A percentile compares a stretch with the other conserved stretches of the same genome.
These are phyloP conservation scores for Myotis myotis DNA, from an alignment of 2,797 vertebrate species.

Conservation along the genomic window DNA sequence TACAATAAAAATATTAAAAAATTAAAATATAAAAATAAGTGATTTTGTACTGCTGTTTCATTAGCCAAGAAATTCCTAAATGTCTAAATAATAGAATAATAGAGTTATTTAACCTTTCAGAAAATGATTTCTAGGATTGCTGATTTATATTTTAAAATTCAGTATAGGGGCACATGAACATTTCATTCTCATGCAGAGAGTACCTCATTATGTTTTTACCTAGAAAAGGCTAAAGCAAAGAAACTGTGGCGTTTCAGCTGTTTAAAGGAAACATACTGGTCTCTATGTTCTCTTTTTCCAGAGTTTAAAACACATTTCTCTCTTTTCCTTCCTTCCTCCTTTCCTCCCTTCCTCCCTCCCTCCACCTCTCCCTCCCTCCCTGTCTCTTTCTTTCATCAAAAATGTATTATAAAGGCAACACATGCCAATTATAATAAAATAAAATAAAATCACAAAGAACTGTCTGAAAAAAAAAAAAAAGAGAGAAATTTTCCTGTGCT, in stretches of 20 bases:
- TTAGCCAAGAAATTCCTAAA: not conserved
- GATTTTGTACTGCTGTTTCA: conserved; percentile 23
- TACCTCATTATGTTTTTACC: not conserved
- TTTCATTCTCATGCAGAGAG: not conserved
- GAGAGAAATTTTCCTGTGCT: not conserved
- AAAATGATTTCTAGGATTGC: conserved; percentile 18
- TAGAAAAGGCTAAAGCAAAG: not conserved
- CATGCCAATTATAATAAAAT: not conserved
- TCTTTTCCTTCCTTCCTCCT: not conserved
- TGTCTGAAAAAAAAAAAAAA: conserved; percentile 50
- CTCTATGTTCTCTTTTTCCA: not conserved
- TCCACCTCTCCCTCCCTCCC: not conserved
- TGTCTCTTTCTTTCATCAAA: not conserved
- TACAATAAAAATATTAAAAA: not conserved
- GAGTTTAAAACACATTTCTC: not conserved
- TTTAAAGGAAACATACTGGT: conserved; percentile 21
- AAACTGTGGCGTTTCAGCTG: not conserved
- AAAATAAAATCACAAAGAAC: conserved; percentile 7
- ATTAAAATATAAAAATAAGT: conserved; percentile 91
- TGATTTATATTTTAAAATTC: conserved; percentile 39
- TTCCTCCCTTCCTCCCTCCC: too few relatives aligned
- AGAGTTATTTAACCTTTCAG: not conserved
- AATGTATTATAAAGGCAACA: not conserved
- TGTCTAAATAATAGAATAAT: not conserved
- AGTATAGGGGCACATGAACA: not conserved